Conservation (phyloP, 1,140 invertebrate genomes). For the Cotesia chilonis region DNA sequence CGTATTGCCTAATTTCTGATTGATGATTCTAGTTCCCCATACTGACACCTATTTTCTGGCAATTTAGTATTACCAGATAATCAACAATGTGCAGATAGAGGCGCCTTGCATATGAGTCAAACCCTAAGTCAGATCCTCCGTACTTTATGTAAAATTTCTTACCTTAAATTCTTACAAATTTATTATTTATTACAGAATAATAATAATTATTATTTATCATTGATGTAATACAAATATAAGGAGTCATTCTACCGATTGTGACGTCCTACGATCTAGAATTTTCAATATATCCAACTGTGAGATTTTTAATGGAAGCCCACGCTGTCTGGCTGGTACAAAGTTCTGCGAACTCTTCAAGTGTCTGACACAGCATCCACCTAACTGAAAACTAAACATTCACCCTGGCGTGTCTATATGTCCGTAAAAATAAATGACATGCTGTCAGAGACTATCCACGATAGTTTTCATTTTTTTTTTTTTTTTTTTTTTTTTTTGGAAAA, state of each 20-base stretch:
- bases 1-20: slow-evolving; percentile 24
- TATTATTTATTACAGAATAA: too few species aligned
- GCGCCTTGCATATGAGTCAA: too few species aligned
- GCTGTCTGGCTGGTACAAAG: slow-evolving; percentile 18
- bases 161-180: too few species aligned
- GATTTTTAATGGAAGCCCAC: slow-evolving; percentile 15
- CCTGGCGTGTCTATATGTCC: slow-evolving; percentile 44
- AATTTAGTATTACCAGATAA: too few species aligned
- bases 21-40: slow-evolving; percentile 15
- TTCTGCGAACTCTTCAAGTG: slow-evolving; percentile 9
- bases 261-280: slow-evolving; percentile 18
- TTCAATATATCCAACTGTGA: slow-evolving; percentile 22
- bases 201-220: too few species aligned
- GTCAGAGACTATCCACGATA: slow-evolving; percentile 18
- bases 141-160: too few species aligned
- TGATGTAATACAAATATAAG: too few species aligned
- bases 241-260: background rate
- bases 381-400: slow-evolving; percentile 35
- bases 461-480: background rate
- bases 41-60: too few species aligned
- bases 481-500: background rate
- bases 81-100: too few species aligned
- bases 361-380: slow-evolving; percentile 19
- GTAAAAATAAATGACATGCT: slow-evolving; percentile 42
- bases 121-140: too few species aligned